A percentile compares a stretch with the other conserved stretches of the same genome.
phyloP scores from a whole-genome alignment of 2,797 vertebrate species.

The Coilia nasus region DNA sequence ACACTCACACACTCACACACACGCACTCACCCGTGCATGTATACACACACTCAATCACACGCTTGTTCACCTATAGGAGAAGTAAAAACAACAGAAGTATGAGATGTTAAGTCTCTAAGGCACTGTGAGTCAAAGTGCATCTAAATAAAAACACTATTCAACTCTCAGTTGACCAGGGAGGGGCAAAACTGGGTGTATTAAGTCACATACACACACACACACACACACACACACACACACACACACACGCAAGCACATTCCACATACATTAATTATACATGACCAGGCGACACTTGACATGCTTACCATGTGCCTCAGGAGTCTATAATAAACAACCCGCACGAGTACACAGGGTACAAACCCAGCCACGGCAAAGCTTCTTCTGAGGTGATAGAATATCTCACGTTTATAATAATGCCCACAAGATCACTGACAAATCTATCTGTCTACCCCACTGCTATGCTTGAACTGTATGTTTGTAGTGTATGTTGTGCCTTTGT shows the following conservation, averaged over 20 bases:
- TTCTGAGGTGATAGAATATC: background rate
- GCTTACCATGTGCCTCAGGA: background rate
- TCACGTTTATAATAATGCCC: background rate
- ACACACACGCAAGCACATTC: background rate
- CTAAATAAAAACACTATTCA: background rate
- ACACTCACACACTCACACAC: background rate
- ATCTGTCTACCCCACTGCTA: no score
- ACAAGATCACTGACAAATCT: no score
- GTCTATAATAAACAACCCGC: background rate
- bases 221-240: background rate
- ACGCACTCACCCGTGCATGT: background rate
- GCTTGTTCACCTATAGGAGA: conserved; percentile 11
- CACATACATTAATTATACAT: background rate
- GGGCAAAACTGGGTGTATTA: background rate
- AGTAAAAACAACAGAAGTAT: background rate
- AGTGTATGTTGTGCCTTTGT: no score
- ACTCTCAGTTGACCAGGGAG: background rate
- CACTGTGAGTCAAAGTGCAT: background rate
- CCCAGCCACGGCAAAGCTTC: background rate
- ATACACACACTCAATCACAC: conserved; percentile 27
- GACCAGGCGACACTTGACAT: background rate
- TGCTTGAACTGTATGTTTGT: no score
- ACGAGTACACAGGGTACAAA: background rate
- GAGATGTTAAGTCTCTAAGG: background rate
- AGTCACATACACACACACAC: background rate